These are phyloP conservation scores for Drosophila melanocephala DNA, from an alignment of 2,888 invertebrate species.

Conservation along the genomic window DNA sequence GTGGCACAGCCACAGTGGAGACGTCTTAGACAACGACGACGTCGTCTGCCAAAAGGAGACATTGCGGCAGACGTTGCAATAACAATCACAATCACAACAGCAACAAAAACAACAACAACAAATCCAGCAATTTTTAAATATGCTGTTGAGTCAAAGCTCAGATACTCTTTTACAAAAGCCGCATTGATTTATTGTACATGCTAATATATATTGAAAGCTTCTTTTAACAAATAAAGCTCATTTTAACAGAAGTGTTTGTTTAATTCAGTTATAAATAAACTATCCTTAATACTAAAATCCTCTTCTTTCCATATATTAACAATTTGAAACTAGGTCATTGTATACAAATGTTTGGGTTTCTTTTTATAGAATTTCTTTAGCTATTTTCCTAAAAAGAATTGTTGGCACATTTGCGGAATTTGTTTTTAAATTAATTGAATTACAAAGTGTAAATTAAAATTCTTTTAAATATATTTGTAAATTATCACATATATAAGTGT, in stretches of 20 bases:
- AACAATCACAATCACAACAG: constrained; percentile 54
- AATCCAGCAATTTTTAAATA: constrained; percentile 33
- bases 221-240: background rate
- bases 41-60: constrained; percentile 72
- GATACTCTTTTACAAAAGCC: constrained; percentile 46
- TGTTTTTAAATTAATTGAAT: background rate
- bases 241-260: background rate
- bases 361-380: background rate
- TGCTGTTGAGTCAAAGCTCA: constrained; percentile 11
- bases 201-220: background rate
- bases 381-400: background rate
- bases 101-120: constrained; percentile 19
- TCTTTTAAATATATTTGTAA: background rate
- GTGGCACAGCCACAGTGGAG: constrained; percentile 55
- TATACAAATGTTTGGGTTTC: background rate
- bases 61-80: constrained; percentile 78
- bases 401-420: background rate
- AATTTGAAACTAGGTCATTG: background rate
- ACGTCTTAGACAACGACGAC: constrained; percentile 30
- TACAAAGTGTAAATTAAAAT: background rate
- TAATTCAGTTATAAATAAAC: background rate
- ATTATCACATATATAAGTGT: background rate
- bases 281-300: background rate
- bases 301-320: background rate
- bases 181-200: background rate